These are phyloP conservation scores for Nannospalax galili DNA, from an alignment of 2,113 vertebrate genomes.

Conservation along the genomic window DNA sequence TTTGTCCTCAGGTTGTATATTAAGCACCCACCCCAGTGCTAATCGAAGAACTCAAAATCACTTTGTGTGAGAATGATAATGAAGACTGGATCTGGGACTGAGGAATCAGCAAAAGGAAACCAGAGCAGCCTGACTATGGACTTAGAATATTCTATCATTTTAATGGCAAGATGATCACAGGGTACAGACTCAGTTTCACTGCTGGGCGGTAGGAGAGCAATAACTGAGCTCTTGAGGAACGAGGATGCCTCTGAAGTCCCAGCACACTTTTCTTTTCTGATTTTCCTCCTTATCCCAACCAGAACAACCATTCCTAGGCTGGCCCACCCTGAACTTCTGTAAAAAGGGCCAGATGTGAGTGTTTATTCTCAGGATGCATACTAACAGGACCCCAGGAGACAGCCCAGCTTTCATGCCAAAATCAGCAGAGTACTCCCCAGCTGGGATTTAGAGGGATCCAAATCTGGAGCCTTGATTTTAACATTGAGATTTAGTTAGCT, in stretches of 20 bases:
- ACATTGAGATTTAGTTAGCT: neutral
- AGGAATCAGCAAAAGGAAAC: neutral
- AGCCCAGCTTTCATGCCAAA: neutral
- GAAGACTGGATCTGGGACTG: neutral
- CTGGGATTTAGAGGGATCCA: neutral
- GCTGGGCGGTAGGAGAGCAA: neutral
- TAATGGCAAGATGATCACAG: neutral
- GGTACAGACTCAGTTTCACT: neutral
- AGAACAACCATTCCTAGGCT: neutral
- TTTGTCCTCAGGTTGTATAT: constrained; percentile 18
- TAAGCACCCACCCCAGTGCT: neutral
- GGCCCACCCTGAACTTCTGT: neutral
- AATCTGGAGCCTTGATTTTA: neutral
- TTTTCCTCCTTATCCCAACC: neutral
- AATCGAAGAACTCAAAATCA: neutral
- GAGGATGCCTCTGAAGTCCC: neutral
- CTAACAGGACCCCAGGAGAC: neutral
- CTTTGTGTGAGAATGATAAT: neutral
- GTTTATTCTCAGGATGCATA: neutral
- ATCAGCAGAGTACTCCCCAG: neutral
- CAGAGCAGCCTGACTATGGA: neutral
- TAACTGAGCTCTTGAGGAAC: neutral
- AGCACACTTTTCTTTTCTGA: neutral
- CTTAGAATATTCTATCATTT: neutral
- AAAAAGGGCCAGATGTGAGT: neutral